Base-by-base conservation (phyloP, 2,888 invertebrate genomes). In the Argyresthia albistria region DNA sequence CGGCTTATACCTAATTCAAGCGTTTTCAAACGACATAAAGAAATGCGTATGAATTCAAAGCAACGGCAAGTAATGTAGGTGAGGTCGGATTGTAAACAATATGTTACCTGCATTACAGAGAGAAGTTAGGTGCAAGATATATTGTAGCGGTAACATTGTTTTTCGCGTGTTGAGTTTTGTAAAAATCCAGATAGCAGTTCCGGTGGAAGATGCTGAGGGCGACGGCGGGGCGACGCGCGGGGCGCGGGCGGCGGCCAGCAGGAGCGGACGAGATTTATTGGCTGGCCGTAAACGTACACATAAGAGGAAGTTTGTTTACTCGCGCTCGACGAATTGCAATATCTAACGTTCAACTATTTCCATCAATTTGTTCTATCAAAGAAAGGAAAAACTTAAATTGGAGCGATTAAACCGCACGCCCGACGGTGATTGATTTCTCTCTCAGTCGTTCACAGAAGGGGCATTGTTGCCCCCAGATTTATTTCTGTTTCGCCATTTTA, bases 401-500 rank as follows among this genome's bases (percentile, higher is more conserved):
- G 64, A 69, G 63, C 75, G 76, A 80, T 81, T 78, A 80, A 74
- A 76, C 65, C 64, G 66, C 62, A 60, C 65, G 57, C 62, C 64
- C 66, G 60, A 46, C 62, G 65, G 76, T 77, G 81, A 84, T 83
- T 80, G 83, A 84, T 82, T 77, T 66, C 73, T 64, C 66, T 61
- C 66, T 60, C 62, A 60, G 62, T 55, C 60, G 58, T 60, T 60
- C 60, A 61, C 62, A 60, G 64, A 59, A 62, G 61, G 25, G 61
- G 69, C 67, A 76, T 80, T 84, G 82, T 80, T 25, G 74, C 69
- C 70, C 65, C 67, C 70, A 76, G 78, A 84, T 87, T 83, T 81
- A 83, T 84, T 76, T 82, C 76, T 77, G 76, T 80, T 82, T 77
- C 75, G 75, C 74, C 70, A 69, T 79, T 83, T 87, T 86, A 87